Conservation (phyloP, 2,888 invertebrate species). For the Hemithea aestivaria region DNA sequence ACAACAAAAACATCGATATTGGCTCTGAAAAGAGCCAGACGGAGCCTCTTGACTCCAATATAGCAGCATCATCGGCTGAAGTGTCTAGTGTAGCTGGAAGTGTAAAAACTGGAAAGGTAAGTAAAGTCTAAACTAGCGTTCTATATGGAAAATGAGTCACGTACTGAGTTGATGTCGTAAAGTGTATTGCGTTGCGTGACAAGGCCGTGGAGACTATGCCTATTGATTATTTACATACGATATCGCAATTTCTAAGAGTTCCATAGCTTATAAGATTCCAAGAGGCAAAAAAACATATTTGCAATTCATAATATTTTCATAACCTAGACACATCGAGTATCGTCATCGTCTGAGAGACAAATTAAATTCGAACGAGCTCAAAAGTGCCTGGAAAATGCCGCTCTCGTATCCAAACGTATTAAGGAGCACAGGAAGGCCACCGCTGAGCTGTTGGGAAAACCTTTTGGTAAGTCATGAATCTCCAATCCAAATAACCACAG, state of each 20-base stretch:
- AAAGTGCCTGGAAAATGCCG: slow-evolving; percentile 73
- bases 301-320: background rate
- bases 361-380: slow-evolving; percentile 70
- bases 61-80: slow-evolving; percentile 56
- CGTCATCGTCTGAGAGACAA: slow-evolving; percentile 64
- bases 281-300: background rate
- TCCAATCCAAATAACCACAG: too few species aligned
- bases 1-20: slow-evolving; percentile 62
- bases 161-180: slow-evolving; percentile 7
- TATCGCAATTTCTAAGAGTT: slow-evolving; percentile 7
- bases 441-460: slow-evolving; percentile 65
- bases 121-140: background rate
- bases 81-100: slow-evolving; percentile 57
- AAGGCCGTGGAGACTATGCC: slow-evolving; percentile 20
- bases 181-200: slow-evolving; percentile 21
- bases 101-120: slow-evolving; percentile 61
- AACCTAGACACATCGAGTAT: slow-evolving; percentile 42
- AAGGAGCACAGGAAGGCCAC: slow-evolving; percentile 74
- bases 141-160: background rate
- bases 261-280: slow-evolving; percentile 5
- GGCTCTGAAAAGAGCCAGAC: slow-evolving; percentile 53
- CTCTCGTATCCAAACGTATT: slow-evolving; percentile 70
- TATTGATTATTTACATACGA: slow-evolving; percentile 20
- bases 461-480: slow-evolving; percentile 67
- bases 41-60: slow-evolving; percentile 50